Conservation (phyloP, 1,140 invertebrate genomes). For the Palaemon carinicauda region DNA sequence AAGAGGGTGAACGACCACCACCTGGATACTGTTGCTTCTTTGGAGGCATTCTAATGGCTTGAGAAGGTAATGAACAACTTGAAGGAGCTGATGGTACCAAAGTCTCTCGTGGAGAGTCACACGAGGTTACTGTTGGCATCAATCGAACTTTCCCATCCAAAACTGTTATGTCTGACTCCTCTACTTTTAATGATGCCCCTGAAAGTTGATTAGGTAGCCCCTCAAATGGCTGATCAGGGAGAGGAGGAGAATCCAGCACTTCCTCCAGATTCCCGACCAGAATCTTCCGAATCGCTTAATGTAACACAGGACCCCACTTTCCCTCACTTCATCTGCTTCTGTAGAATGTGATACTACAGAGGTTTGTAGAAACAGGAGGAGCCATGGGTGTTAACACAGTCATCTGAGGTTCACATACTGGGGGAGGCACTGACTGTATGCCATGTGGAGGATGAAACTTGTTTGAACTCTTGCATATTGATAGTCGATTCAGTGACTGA, state of each 20-base stretch:
- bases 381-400: slow-evolving; percentile 21
- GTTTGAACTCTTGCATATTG: slow-evolving; percentile 38
- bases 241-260: slow-evolving; percentile 42
- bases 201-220: slow-evolving; percentile 20
- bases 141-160: not conserved
- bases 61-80: not conserved
- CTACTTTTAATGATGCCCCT: slow-evolving; percentile 6
- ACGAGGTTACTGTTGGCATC: not conserved
- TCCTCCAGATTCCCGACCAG: slow-evolving; percentile 34
- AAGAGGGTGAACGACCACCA: slow-evolving; percentile 24
- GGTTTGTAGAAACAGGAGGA: not conserved
- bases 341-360: not conserved
- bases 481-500: slow-evolving; percentile 8
- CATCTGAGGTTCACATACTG: slow-evolving; percentile 3
- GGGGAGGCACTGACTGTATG: not conserved
- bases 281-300: slow-evolving; percentile 42
- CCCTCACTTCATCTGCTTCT: not conserved
- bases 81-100: not conserved
- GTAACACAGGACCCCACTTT: slow-evolving; percentile 14
- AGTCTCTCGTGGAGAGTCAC: not conserved
- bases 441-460: slow-evolving; percentile 34
- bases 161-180: not conserved
- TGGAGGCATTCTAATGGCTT: slow-evolving; percentile 36
- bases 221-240: slow-evolving; percentile 35
- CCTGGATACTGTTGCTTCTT: slow-evolving; percentile 49